A percentile compares a stretch with the other conserved stretches of the same genome.
Conservation (phyloP, 2,888 invertebrate genomes). For the Ormyrus nitidulus region DNA sequence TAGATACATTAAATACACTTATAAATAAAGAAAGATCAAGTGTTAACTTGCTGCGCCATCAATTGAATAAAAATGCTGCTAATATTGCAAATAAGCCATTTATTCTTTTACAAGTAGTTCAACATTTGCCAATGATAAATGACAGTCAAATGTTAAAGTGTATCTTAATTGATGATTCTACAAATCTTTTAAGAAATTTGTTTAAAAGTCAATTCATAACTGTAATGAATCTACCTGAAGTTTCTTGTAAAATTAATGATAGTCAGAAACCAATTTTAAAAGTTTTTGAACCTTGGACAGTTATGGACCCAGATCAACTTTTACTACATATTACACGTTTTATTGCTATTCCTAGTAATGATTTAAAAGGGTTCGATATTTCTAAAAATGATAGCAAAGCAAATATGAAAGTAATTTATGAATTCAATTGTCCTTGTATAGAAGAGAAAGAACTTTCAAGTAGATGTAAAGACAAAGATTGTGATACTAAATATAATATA, state of each 20-base stretch:
- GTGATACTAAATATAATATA: constrained; percentile 23
- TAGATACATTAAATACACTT: constrained; percentile 27
- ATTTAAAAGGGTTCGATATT: not conserved
- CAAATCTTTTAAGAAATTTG: constrained; percentile 36
- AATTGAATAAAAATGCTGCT: constrained; percentile 34
- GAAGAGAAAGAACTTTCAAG: constrained; percentile 35
- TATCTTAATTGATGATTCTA: constrained; percentile 39
- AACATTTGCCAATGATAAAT: constrained; percentile 46
- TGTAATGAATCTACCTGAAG: constrained; percentile 53
- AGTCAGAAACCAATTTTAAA: constrained; percentile 51
- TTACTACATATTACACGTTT: constrained; percentile 48
- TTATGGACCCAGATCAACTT: constrained; percentile 47
- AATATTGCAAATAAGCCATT: constrained; percentile 40
- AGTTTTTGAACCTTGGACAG: constrained; percentile 51
- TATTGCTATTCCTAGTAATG: constrained; percentile 39
- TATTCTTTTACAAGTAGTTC: constrained; percentile 46
- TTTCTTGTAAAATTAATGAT: constrained; percentile 45
- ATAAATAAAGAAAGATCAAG: constrained; percentile 52
- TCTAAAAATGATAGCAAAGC: not conserved
- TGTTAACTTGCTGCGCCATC: constrained; percentile 48
- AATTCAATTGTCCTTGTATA: constrained; percentile 50
- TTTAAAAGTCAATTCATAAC: constrained; percentile 32
- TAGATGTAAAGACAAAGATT: constrained; percentile 45
- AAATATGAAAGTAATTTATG: constrained; percentile 8
- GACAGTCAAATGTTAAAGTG: constrained; percentile 48